Percentiles rank a stretch among this genome's conserved stretches.
Evolutionary conservation across 2,888 invertebrate species (phyloP).

Genomic region (Rhagonycha lutea): DNA sequence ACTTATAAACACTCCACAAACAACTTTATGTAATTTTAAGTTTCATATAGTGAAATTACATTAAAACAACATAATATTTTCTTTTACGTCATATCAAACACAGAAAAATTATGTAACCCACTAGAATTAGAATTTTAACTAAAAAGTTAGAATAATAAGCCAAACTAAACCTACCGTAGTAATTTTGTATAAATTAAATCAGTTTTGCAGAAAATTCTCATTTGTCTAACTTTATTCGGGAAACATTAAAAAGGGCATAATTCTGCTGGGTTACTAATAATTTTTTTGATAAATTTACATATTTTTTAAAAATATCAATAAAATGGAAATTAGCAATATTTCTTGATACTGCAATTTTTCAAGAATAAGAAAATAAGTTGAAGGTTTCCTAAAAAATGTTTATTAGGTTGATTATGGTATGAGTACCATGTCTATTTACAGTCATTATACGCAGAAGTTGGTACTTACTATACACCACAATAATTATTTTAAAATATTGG

Average conservation of each 20-base stretch:
- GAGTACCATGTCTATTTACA: background rate
- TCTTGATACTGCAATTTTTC: too few relatives aligned
- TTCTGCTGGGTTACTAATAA: too few relatives aligned
- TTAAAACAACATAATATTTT: background rate
- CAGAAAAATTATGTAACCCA: background rate
- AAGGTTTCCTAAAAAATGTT: background rate
- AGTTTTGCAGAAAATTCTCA: too few relatives aligned
- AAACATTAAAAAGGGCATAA: too few relatives aligned
- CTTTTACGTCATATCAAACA: background rate
- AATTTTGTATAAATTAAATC: too few relatives aligned
- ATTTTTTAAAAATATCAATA: too few relatives aligned
- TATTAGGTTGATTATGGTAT: background rate
- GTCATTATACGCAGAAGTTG: background rate
- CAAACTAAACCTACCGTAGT: too few relatives aligned
- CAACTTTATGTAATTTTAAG: background rate
- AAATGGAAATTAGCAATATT: too few relatives aligned
- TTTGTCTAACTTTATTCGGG: too few relatives aligned
- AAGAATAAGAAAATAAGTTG: background rate
- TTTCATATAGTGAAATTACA: background rate
- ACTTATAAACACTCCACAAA: background rate
- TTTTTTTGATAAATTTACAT: too few relatives aligned
- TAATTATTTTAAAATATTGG: background rate
- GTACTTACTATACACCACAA: too few relatives aligned
- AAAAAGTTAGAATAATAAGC: background rate
- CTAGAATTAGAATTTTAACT: background rate